Conservation (phyloP, 2,797 vertebrate species). For the Dallia pectoralis region DNA sequence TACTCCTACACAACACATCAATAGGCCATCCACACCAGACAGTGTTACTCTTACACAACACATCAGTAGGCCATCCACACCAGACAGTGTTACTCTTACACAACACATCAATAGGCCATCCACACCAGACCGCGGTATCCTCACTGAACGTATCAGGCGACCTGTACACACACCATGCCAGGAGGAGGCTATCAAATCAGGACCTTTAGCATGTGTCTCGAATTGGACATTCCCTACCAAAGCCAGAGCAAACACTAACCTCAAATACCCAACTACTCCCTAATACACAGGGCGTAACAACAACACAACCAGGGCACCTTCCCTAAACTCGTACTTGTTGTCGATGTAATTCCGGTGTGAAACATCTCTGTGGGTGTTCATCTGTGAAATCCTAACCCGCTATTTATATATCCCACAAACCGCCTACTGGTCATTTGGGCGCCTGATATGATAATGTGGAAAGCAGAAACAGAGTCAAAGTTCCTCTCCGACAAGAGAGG, state of each 20-base stretch:
- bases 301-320: background rate
- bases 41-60: too few relatives aligned
- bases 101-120: too few relatives aligned
- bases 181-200: too few relatives aligned
- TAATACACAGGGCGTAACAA: background rate
- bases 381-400: background rate
- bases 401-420: background rate
- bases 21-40: too few relatives aligned
- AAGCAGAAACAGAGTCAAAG: background rate
- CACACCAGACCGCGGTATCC: too few relatives aligned
- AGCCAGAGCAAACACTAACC: background rate
- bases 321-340: background rate
- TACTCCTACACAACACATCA: background rate
- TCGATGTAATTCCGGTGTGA: background rate
- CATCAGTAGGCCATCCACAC: too few relatives aligned
- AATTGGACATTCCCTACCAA: too few relatives aligned
- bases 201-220: too few relatives aligned
- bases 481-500: background rate
- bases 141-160: too few relatives aligned
- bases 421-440: background rate
- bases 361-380: background rate
- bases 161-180: too few relatives aligned
- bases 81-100: too few relatives aligned
- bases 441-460: background rate
- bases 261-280: background rate